phyloP scores from a whole-genome alignment of 2,888 invertebrate species.

The Rhorus exstirpatorius region DNA sequence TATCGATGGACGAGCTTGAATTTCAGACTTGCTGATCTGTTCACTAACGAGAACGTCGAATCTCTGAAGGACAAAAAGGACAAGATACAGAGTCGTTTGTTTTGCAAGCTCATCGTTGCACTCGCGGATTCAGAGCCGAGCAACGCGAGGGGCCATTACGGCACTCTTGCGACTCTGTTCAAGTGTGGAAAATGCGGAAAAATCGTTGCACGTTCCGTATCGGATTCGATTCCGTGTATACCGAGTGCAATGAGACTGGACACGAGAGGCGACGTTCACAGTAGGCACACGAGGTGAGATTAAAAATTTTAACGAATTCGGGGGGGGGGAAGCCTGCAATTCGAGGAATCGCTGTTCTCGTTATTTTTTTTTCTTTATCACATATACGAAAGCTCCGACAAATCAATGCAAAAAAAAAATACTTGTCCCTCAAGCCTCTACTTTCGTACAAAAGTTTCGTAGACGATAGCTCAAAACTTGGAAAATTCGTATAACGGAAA shows the following conservation, averaged over 20 bases:
- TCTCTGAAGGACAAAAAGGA: conserved; percentile 94
- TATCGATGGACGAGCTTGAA: neutral
- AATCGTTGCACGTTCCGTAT: conserved; percentile 90
- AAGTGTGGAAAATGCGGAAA: conserved; percentile 92
- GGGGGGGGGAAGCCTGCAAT: too few species aligned
- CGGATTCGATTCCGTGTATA: conserved; percentile 91
- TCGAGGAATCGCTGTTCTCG: too few species aligned
- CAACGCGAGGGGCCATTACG: conserved; percentile 92
- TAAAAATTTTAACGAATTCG: too few species aligned
- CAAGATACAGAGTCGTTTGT: conserved; percentile 94
- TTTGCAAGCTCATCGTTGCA: conserved; percentile 93
- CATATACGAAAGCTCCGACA: too few species aligned
- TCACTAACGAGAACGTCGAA: conserved; percentile 95
- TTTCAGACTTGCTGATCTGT: conserved; percentile 93
- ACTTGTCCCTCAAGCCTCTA: too few species aligned
- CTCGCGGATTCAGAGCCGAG: conserved; percentile 92
- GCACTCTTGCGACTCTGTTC: conserved; percentile 92
- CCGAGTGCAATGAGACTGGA: conserved; percentile 91
- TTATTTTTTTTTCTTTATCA: too few species aligned
- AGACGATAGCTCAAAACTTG: too few species aligned
- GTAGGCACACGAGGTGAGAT: conserved; percentile 89
- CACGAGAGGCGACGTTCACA: conserved; percentile 91
- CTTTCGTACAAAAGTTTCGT: too few species aligned
- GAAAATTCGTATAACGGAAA: too few species aligned
- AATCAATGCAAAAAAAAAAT: too few species aligned